Conservation (phyloP, 1,140 invertebrate genomes). For the Lanistes nyassanus region DNA sequence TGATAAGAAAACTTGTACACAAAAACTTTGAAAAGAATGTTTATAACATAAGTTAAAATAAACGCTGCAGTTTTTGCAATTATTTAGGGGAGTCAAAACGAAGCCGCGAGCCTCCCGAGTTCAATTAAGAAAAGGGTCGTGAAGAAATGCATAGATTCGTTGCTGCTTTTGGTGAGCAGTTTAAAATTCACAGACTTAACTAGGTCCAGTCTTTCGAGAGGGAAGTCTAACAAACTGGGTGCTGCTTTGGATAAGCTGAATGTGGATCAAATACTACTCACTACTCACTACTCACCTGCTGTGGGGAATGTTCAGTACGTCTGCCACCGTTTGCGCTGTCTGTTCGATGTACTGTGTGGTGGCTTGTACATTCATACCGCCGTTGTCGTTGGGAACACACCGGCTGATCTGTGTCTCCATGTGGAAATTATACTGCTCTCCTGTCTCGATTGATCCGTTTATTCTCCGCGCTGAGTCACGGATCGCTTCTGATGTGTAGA, state of each 20-base stretch:
- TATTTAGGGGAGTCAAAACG: too few relatives aligned
- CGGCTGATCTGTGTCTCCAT: slow-evolving; percentile 65
- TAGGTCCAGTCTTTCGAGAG: too few relatives aligned
- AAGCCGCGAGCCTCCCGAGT: too few relatives aligned
- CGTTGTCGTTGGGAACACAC: slow-evolving; percentile 63
- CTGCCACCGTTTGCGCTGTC: slow-evolving; percentile 72
- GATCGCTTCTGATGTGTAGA: slow-evolving; percentile 41
- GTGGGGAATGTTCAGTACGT: slow-evolving; percentile 65
- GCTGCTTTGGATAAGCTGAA: too few relatives aligned
- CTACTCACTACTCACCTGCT: slow-evolving; percentile 30
- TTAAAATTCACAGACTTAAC: too few relatives aligned
- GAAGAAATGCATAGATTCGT: too few relatives aligned
- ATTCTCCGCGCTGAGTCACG: slow-evolving; percentile 45
- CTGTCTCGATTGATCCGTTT: slow-evolving; percentile 62
- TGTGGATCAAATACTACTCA: too few relatives aligned
- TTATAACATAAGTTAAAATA: too few relatives aligned
- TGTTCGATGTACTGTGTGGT: slow-evolving; percentile 71
- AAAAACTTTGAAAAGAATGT: too few relatives aligned
- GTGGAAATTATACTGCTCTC: slow-evolving; percentile 67
- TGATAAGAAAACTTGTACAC: background rate
- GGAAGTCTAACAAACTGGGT: too few relatives aligned
- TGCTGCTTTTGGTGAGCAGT: too few relatives aligned
- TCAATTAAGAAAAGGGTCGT: too few relatives aligned
- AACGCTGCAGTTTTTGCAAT: background rate
- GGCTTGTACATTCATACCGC: slow-evolving; percentile 59